Evolutionary conservation across 1,140 invertebrate species (phyloP).

Genomic region (Aphis craccivora): DNA sequence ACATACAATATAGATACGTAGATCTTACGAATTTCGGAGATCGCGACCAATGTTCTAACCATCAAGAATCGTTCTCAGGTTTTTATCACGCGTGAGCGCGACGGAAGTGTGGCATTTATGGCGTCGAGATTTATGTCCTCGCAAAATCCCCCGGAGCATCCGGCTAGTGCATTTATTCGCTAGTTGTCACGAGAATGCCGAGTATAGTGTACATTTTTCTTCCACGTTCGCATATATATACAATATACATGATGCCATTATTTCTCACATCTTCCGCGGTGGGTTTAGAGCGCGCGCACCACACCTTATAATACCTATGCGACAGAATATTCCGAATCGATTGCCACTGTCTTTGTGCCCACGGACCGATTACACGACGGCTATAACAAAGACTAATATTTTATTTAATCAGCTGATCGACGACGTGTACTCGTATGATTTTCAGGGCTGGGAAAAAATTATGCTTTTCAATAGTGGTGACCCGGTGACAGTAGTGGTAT

Average conservation of each 20-base stretch:
- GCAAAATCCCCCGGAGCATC: slow-evolving; percentile 6
- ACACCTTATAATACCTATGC: neutral
- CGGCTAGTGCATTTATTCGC: slow-evolving; percentile 28
- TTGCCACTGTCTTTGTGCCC: neutral
- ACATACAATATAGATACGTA: neutral
- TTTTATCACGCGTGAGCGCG: neutral
- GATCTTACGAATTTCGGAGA: neutral
- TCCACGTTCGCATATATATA: neutral
- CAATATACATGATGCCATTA: neutral
- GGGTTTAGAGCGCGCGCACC: neutral
- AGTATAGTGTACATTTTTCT: slow-evolving; percentile 10
- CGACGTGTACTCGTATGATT: neutral
- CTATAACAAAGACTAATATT: neutral
- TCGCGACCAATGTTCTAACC: too few species aligned
- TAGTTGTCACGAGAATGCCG: slow-evolving; percentile 23
- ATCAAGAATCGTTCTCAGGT: neutral
- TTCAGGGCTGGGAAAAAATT: neutral
- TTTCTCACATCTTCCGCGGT: neutral
- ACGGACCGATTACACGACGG: neutral
- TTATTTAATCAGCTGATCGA: neutral
- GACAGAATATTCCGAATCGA: neutral
- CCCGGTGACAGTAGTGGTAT: neutral
- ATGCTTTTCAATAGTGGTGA: neutral
- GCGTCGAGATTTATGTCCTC: slow-evolving; percentile 21
- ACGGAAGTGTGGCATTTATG: neutral